Conservation (phyloP, 2,888 invertebrate species). For the Norana najaformis region DNA sequence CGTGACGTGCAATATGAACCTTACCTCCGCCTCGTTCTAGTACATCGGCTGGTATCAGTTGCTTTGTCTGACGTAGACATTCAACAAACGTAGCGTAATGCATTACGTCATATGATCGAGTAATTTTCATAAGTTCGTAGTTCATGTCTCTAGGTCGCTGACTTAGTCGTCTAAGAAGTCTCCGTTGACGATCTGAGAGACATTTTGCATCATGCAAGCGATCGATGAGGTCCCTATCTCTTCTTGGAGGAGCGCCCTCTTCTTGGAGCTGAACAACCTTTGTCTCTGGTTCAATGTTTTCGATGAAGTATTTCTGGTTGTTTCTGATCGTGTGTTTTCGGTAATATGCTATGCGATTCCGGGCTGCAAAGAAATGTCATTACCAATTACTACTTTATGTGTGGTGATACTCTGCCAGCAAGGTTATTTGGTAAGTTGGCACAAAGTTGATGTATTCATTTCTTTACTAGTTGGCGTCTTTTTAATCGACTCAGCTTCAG, state of each 20-base stretch:
- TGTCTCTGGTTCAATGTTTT: neutral
- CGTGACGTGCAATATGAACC: neutral
- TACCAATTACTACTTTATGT: neutral
- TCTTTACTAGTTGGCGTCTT: neutral
- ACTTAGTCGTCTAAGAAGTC: neutral
- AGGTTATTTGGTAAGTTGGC: neutral
- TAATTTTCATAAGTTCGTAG: neutral
- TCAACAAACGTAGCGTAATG: conserved; percentile 5
- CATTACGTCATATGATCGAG: neutral
- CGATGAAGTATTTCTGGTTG: neutral
- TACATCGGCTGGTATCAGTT: neutral
- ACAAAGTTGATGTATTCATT: neutral
- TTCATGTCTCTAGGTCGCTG: neutral
- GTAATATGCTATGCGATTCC: neutral
- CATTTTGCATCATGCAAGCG: neutral
- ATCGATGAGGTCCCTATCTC: conserved; percentile 13
- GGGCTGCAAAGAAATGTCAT: conserved; percentile 2
- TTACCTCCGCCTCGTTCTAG: neutral
- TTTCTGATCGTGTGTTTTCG: neutral
- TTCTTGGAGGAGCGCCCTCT: neutral
- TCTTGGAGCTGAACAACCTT: neutral
- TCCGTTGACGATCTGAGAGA: neutral
- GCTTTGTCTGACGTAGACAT: neutral
- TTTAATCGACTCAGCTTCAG: neutral
- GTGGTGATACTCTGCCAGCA: neutral